phyloP scores from a whole-genome alignment of 92 coral and sea anemone genomes.

The Montipora capitata region DNA sequence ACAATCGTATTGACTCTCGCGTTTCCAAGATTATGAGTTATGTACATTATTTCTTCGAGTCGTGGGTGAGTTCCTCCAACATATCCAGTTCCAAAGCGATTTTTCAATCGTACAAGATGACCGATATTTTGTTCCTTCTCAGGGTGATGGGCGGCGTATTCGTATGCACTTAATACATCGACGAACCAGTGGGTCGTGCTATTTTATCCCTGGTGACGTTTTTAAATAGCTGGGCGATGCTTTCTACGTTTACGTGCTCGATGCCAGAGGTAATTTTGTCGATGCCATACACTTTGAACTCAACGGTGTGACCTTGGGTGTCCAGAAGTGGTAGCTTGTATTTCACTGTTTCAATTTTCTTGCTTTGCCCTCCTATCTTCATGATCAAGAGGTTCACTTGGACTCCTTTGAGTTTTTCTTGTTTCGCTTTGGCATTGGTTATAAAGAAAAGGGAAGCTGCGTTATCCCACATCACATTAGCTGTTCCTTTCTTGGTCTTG shows the following conservation, averaged over 20 bases:
- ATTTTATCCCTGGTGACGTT: conserved; percentile 62
- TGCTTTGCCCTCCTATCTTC: conserved; percentile 63
- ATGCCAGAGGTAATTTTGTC: conserved; percentile 71
- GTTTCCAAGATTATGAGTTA: conserved; percentile 26
- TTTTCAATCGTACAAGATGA: conserved; percentile 67
- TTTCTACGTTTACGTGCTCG: conserved; percentile 54
- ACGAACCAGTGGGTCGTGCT: conserved; percentile 72
- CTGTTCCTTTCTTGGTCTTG: conserved; percentile 53
- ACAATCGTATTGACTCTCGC: conserved; percentile 47
- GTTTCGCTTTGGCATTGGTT: conserved; percentile 59
- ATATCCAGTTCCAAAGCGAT: conserved; percentile 71
- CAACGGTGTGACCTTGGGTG: conserved; percentile 51
- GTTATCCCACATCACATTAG: conserved; percentile 70
- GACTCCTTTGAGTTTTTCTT: conserved; percentile 57
- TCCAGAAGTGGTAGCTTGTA: conserved; percentile 77
- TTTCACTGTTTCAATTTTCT: conserved; percentile 51
- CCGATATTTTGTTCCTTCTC: conserved; percentile 58
- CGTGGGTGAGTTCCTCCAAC: conserved; percentile 58
- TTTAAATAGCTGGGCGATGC: conserved; percentile 60
- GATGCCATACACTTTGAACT: conserved; percentile 64
- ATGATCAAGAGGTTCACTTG: conserved; percentile 58
- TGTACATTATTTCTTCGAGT: neutral
- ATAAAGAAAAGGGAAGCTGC: conserved; percentile 72
- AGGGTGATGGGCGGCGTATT: conserved; percentile 83
- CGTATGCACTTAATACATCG: conserved; percentile 80